These are phyloP conservation scores for Branchinecta lindahli DNA, from an alignment of 1,140 invertebrate genomes.

Conservation along the genomic window DNA sequence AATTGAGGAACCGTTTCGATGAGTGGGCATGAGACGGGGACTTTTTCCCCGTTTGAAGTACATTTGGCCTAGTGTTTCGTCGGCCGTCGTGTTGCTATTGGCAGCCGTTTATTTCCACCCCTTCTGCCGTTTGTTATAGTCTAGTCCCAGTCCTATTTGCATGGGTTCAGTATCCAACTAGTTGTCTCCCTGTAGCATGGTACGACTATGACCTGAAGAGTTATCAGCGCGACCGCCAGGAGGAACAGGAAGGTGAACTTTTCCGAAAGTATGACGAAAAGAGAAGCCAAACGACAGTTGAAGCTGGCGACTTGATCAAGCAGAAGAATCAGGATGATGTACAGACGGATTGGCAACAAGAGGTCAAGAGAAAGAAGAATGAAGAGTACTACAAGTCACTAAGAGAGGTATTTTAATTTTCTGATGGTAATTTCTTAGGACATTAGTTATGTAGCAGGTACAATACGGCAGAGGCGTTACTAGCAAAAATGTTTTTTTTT, in stretches of 20 bases:
- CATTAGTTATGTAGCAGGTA: too few relatives aligned
- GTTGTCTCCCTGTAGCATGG: constrained; percentile 51
- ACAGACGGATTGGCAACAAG: constrained; percentile 67
- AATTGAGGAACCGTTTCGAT: too few relatives aligned
- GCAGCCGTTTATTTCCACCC: too few relatives aligned
- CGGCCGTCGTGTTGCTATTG: too few relatives aligned
- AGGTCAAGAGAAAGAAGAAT: constrained; percentile 57
- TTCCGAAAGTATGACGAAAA: constrained; percentile 18
- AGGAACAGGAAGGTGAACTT: constrained; percentile 69
- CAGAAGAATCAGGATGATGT: constrained; percentile 51
- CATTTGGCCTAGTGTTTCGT: too few relatives aligned
- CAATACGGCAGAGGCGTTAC: too few relatives aligned
- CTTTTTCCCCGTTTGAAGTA: too few relatives aligned
- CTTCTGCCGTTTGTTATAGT: too few relatives aligned
- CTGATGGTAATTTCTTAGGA: not conserved
- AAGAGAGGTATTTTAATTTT: constrained; percentile 38
- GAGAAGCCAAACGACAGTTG: not conserved
- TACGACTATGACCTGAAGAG: constrained; percentile 70
- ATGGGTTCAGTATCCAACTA: not conserved
- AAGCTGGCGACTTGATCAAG: constrained; percentile 16
- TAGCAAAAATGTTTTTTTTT: too few relatives aligned
- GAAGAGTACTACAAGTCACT: constrained; percentile 70
- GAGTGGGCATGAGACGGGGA: too few relatives aligned
- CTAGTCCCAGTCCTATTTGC: too few relatives aligned
- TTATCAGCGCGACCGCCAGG: constrained; percentile 65